Conservation (phyloP, 2,888 invertebrate genomes). For the Molanna angustata region DNA sequence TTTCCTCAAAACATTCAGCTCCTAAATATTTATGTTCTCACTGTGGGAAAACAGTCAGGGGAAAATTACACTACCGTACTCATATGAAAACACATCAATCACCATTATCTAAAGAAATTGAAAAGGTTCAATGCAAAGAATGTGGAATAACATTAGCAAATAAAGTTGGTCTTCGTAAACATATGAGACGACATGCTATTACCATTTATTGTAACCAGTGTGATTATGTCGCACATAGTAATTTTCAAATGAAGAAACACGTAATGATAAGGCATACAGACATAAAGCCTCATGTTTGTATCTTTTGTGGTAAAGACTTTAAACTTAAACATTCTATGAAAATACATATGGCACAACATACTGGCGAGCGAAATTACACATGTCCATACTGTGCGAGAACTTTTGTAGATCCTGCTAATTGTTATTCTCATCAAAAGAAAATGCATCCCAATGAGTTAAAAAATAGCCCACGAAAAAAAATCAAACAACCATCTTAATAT, state of each 20-base stretch:
- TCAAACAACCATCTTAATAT: too few species aligned
- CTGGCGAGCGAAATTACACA: conserved; percentile 24
- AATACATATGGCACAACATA: conserved; percentile 28
- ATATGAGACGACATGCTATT: conserved; percentile 17
- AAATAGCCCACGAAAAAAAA: not conserved
- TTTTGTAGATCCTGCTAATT: conserved; percentile 24
- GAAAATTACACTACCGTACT: conserved; percentile 9
- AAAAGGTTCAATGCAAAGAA: conserved; percentile 12
- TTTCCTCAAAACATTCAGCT: conserved; percentile 9
- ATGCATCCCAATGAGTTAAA: conserved; percentile 15
- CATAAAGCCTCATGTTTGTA: conserved; percentile 24
- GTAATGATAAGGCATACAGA: conserved; percentile 22
- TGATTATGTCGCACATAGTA: conserved; percentile 16
- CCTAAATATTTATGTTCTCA: conserved; percentile 33
- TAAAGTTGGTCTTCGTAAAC: conserved; percentile 3
- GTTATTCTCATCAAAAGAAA: conserved; percentile 21
- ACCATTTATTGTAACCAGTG: conserved; percentile 16
- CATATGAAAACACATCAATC: conserved; percentile 22
- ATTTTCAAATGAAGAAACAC: conserved; percentile 15
- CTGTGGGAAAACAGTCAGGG: conserved; percentile 31
- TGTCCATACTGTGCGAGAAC: conserved; percentile 25
- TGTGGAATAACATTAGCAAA: conserved; percentile 15
- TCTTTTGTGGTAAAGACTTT: conserved; percentile 25
- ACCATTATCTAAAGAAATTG: not conserved
- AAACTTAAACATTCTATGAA: conserved; percentile 20